Base-by-base conservation (phyloP, 1,140 invertebrate species). In the Penaeus japonicus region DNA sequence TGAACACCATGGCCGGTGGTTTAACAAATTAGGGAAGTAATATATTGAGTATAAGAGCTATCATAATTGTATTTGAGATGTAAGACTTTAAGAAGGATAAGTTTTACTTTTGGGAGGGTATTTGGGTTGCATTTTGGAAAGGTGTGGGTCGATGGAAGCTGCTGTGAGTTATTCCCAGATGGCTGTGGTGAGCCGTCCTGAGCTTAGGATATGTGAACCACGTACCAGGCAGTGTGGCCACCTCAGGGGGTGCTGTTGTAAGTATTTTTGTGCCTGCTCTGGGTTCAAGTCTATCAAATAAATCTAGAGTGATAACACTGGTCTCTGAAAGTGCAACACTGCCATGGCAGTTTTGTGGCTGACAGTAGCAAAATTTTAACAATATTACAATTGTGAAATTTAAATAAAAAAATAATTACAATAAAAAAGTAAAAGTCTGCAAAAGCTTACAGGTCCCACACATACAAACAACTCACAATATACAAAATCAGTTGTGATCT, bases 371-470 rank as follows among this genome's bases (percentile, higher is more conserved):
- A 70, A 27, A 65, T n/a, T 47, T 62, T 39, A 84, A 70, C 55
- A n/a, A 47, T 30, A 65, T 27, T 35, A 35, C 53, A 39, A 62
- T 65, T 65, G 81, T 84, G 35, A 53, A 84, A 84, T 47, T 84
- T 24, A 47, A 62, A 84, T 39, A 70, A 84, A 47, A 47, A 47
- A 47, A 47, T 47, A 47, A 47, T 47, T 47, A 47, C 47, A 47
- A 47, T 47, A 47, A 47, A 47, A 47, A 54, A 30, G n/a, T 86
- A 39, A 75, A 79, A 79, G 7, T 55, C 73, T 86, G 54, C 54
- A 57, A 80, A 85, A 62, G 75, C 75, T 86, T 59, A 62, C 75
- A 86, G 75, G 73, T 79, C 84, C 84, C 84, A 78, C 84, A 85
- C 84, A 85, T 78, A 77, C 62, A 75, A 75, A 75, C 77, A 47